phyloP scores from a whole-genome alignment of 2,888 invertebrate genomes.

The Tenodera sinensis region DNA sequence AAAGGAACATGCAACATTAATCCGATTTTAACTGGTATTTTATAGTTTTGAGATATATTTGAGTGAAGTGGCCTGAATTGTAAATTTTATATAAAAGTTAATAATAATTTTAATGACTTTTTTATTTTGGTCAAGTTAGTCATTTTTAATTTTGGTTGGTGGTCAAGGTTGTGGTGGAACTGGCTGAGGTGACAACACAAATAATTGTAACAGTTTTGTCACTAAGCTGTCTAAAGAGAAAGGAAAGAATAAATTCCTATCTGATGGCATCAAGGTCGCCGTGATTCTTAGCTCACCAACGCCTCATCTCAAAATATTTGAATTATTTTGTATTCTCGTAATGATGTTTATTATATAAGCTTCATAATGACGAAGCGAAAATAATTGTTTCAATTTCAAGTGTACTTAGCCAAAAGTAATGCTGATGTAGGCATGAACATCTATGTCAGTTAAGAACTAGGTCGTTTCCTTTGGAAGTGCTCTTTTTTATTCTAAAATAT shows the following conservation, averaged over 20 bases:
- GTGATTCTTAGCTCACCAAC: background rate
- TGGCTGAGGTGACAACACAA: background rate
- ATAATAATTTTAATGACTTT: background rate
- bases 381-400: too few species aligned
- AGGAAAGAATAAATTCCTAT: conserved; percentile 5
- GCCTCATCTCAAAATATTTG: too few species aligned
- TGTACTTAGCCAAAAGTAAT: too few species aligned
- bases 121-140: background rate
- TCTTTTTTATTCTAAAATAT: too few species aligned
- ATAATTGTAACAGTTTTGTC: background rate
- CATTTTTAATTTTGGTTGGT: background rate
- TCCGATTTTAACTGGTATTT: too few species aligned
- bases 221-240: background rate
- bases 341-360: too few species aligned
- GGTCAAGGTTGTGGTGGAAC: background rate
- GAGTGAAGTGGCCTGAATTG: background rate
- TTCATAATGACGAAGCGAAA: too few species aligned
- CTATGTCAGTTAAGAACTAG: too few species aligned
- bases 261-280: conserved; percentile 2
- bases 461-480: too few species aligned
- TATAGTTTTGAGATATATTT: background rate
- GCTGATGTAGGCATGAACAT: too few species aligned
- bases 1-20: too few species aligned
- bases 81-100: background rate
- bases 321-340: too few species aligned